These are phyloP conservation scores for Batillaria attramentaria DNA, from an alignment of 1,140 invertebrate species.

Conservation along the genomic window DNA sequence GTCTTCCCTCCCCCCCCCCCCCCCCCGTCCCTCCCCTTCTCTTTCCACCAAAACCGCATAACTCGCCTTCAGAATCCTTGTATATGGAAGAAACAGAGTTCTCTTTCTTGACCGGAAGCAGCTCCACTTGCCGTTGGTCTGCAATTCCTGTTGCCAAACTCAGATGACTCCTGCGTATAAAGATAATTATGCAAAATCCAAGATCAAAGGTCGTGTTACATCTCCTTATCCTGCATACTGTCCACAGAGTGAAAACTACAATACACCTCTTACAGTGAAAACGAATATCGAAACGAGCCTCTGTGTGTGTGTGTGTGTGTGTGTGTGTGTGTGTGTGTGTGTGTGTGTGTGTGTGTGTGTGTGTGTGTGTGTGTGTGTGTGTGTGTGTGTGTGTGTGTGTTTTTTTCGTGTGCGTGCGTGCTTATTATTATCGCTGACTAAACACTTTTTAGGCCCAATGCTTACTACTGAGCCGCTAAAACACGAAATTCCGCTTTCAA, in stretches of 20 bases:
- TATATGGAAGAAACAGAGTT: slow-evolving; percentile 56
- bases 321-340: neutral
- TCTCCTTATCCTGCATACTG: too few species aligned
- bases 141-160: slow-evolving; percentile 61
- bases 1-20: too few species aligned
- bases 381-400: slow-evolving; percentile 10
- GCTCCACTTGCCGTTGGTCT: slow-evolving; percentile 54
- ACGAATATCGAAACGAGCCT: neutral
- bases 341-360: neutral
- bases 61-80: slow-evolving; percentile 63
- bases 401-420: neutral
- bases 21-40: too few species aligned
- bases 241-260: too few species aligned
- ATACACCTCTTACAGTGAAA: too few species aligned
- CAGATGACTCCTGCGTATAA: slow-evolving; percentile 50
- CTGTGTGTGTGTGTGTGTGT: neutral
- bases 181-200: too few species aligned
- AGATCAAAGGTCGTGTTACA: too few species aligned
- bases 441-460: too few species aligned
- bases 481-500: too few species aligned
- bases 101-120: slow-evolving; percentile 54
- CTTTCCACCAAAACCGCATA: too few species aligned
- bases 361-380: neutral
- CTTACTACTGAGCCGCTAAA: too few species aligned
- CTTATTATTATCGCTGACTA: too few species aligned